Evolutionary conservation across 2,113 vertebrate genomes (phyloP).

Genomic region (Paracanthobrama guichenoti): DNA sequence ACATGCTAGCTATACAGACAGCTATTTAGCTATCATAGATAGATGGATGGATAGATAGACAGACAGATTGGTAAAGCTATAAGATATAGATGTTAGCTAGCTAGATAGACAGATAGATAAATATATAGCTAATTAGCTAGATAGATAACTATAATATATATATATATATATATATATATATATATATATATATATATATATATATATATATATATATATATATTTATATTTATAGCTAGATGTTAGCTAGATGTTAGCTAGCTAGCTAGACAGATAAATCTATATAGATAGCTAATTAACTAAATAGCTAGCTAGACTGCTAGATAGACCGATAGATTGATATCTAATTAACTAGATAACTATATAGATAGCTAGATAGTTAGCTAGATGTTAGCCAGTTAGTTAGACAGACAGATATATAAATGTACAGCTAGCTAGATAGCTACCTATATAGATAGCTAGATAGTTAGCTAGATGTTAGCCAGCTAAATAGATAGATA

Average conservation of each 20-base stretch:
- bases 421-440: constrained; percentile 3
- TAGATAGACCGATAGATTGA: neutral
- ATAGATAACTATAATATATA: too few relatives aligned
- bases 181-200: too few relatives aligned
- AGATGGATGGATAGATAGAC: neutral
- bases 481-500: neutral
- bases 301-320: neutral
- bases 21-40: neutral
- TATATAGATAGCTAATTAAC: constrained; percentile 12
- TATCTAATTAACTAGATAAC: neutral
- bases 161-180: too few relatives aligned
- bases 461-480: neutral
- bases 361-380: constrained; percentile 2
- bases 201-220: too few relatives aligned
- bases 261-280: neutral
- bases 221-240: too few relatives aligned
- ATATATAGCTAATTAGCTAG: neutral
- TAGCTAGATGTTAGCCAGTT: neutral
- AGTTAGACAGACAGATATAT: constrained; percentile 14
- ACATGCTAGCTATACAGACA: neutral
- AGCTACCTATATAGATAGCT: constrained; percentile 16
- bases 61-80: neutral
- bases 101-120: neutral
- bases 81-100: neutral
- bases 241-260: neutral